phyloP scores from a whole-genome alignment of 92 coral and sea anemone species.

The Epizoanthus scotinus region DNA sequence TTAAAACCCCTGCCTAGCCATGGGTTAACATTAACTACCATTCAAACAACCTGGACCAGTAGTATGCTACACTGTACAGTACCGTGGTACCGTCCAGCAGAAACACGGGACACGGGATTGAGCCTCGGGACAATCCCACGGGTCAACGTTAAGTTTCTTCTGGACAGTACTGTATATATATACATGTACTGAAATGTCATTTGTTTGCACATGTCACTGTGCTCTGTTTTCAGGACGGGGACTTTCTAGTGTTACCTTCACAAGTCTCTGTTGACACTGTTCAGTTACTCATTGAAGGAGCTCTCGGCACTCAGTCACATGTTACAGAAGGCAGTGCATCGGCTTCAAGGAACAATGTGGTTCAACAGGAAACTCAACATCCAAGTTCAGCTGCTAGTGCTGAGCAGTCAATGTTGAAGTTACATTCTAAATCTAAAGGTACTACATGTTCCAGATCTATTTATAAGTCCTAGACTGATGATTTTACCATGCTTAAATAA shows the following conservation, averaged over 20 bases:
- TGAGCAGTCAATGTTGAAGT: constrained; percentile 10
- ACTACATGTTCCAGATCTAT: constrained; percentile 27
- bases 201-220: not conserved
- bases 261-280: constrained; percentile 57
- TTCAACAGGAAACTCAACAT: not conserved
- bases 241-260: constrained; percentile 81
- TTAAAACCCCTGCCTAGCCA: too few species aligned
- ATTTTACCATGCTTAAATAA: too few species aligned
- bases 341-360: not conserved
- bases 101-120: too few species aligned
- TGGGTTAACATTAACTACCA: too few species aligned
- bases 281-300: constrained; percentile 66
- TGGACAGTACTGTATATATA: too few species aligned
- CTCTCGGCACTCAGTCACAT: constrained; percentile 34
- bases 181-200: too few species aligned
- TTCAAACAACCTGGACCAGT: too few species aligned
- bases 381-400: not conserved
- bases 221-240: constrained; percentile 63
- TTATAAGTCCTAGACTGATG: too few species aligned
- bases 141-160: too few species aligned
- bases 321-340: not conserved
- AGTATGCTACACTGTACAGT: too few species aligned
- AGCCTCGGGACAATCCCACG: too few species aligned
- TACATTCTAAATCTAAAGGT: constrained; percentile 36
- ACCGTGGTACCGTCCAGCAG: too few species aligned